A percentile compares a stretch with the other conserved stretches of the same genome.
Conservation (phyloP, 2,113 vertebrate species). For the Colinus virginianus region DNA sequence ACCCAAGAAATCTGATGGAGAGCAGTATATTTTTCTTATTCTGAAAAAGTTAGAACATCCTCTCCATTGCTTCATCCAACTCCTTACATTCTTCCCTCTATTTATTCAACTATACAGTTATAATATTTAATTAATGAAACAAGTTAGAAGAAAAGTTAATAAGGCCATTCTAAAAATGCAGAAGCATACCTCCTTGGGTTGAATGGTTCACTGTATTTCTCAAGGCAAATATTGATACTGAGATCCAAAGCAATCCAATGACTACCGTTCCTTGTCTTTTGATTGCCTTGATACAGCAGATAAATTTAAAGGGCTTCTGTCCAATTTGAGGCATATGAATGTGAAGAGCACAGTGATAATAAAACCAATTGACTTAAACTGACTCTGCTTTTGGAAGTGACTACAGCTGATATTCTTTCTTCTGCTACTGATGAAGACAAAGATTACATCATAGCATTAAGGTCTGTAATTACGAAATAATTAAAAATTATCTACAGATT, state of each 20-base stretch:
- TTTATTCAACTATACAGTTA: neutral
- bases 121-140: conserved; percentile 3
- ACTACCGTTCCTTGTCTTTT: conserved; percentile 46
- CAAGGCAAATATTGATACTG: conserved; percentile 10
- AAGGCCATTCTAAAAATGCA: neutral
- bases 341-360: conserved; percentile 61
- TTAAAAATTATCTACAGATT: neutral
- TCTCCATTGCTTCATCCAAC: neutral
- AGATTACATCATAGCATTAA: neutral
- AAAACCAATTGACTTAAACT: conserved; percentile 48
- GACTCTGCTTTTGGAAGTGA: neutral
- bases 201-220: conserved; percentile 21
- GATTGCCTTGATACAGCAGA: conserved; percentile 40
- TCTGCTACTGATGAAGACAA: neutral
- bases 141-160: conserved; percentile 36
- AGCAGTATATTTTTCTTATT: neutral
- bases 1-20: neutral
- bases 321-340: conserved; percentile 50
- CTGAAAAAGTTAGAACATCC: neutral
- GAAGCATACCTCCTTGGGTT: neutral
- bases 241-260: conserved; percentile 37
- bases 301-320: conserved; percentile 51
- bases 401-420: neutral
- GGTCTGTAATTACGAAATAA: neutral
- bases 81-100: neutral